Conservation (phyloP, 1,140 invertebrate genomes). For the Caenorhabditis inopinata region DNA sequence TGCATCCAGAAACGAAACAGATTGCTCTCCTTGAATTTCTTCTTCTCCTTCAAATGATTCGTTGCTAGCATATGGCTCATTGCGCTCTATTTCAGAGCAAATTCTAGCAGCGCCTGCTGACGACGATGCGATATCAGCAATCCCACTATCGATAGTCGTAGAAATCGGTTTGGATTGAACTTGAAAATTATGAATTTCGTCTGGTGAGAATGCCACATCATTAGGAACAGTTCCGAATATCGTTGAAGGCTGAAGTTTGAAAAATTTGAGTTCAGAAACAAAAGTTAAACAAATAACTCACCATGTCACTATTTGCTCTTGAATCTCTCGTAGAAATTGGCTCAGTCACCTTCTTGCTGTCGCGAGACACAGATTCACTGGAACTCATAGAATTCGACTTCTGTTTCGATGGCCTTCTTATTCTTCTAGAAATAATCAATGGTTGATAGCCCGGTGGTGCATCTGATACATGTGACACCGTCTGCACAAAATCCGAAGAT, state of each 20-base stretch:
- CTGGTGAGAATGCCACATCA: slow-evolving; percentile 5
- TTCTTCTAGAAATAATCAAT: background rate
- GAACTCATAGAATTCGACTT: background rate
- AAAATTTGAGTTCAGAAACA: background rate
- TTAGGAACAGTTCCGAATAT: slow-evolving; percentile 3
- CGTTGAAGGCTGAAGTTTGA: background rate
- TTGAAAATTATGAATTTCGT: background rate
- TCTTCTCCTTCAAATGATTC: background rate
- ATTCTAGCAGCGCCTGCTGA: background rate
- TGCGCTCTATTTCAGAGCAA: background rate
- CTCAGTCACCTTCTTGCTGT: background rate
- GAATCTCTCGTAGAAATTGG: background rate
- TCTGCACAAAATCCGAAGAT: background rate
- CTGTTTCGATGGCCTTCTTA: background rate
- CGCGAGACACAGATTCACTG: background rate
- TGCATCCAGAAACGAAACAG: background rate
- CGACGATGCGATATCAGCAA: background rate
- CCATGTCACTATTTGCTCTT: slow-evolving; percentile 1
- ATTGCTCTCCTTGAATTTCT: background rate
- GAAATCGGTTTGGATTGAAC: background rate
- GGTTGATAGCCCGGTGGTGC: background rate
- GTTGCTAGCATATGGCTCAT: no score
- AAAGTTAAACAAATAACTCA: background rate
- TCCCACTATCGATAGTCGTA: background rate
- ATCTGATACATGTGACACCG: background rate